These are phyloP conservation scores for Orthonevra nobilis DNA, from an alignment of 2,888 invertebrate genomes.

Conservation along the genomic window DNA sequence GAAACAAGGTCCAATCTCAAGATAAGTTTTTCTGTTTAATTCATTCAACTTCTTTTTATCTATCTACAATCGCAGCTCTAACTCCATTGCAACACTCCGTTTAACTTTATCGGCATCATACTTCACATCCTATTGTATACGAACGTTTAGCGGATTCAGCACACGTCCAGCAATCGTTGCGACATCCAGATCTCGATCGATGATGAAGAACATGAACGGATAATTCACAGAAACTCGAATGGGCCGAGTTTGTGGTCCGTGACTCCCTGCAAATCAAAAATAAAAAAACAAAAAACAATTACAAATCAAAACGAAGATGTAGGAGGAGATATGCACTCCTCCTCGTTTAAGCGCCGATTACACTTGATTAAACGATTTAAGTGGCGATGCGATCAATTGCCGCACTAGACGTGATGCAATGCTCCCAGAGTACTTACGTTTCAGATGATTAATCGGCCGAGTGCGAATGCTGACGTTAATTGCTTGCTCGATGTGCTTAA, in stretches of 20 bases:
- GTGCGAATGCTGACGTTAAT: constrained; percentile 91
- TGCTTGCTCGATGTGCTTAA: constrained; percentile 91
- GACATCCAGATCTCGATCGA: constrained; percentile 90
- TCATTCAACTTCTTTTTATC: constrained; percentile 21
- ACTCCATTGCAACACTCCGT: constrained; percentile 7
- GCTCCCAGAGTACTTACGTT: constrained; percentile 76
- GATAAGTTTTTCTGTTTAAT: too few species aligned
- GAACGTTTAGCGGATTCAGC: constrained; percentile 90
- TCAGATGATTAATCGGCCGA: constrained; percentile 81
- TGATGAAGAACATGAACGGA: constrained; percentile 92
- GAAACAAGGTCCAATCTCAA: too few species aligned
- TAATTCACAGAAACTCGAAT: constrained; percentile 89
- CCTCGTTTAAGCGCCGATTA: constrained; percentile 64
- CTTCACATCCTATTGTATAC: constrained; percentile 84
- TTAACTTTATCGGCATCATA: constrained; percentile 43
- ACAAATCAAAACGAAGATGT: constrained; percentile 19
- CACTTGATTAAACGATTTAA: constrained; percentile 78
- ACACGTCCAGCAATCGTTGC: constrained; percentile 91
- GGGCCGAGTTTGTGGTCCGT: constrained; percentile 80
- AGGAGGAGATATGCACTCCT: background rate
- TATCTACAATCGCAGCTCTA: background rate
- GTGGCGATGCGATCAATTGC: constrained; percentile 71
- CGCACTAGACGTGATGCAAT: constrained; percentile 41
- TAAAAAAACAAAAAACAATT: background rate
- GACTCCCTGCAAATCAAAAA: constrained; percentile 74